Evolutionary conservation across 2,888 invertebrate species (phyloP), one percentile per base, ranked within the genome.

Genomic region (Pyrocoelia pectoralis): DNA sequence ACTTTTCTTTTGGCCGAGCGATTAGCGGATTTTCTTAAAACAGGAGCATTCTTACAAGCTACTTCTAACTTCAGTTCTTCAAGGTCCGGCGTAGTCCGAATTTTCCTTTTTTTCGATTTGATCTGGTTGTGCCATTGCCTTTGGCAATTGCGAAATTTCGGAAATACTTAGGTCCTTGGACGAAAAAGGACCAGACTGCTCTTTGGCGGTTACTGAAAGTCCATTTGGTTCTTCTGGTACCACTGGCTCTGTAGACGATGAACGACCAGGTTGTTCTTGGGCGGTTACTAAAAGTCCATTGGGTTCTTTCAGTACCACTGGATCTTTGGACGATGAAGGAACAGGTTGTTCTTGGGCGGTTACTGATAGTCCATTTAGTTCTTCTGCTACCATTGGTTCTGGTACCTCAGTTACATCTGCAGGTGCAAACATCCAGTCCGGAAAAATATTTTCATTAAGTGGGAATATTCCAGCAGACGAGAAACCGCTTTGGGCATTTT

Each of bases 371-470:
- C n/a, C n/a, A 38, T 38, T 2, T 38, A 38, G 10, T 2, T 38
- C 38, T 38, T 38, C 38, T 38, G 38, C 8, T 12, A 38, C 3
- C 38, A 38, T 3, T 38, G 38, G n/a, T n/a, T 38, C 38, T 38
- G 12, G 38, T 38, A 38, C 10, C 10, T 49, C 49, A 12, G 19
- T 49, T 19, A 49, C 24, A 19, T 53, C 17, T 38, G 17, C 33
- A 38, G 40, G 38, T 17, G 40, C 38, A 53, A 38, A 53, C 53
- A 53, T 53, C 53, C 53, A 73, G 62, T n/a, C n/a, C n/a, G n/a
- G n/a, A n/a, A n/a, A n/a, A n/a, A n/a, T n/a, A n/a, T n/a, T n/a
- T n/a, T n/a, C n/a, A n/a, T n/a, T n/a, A n/a, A n/a, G n/a, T n/a
- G n/a, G n/a, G n/a, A n/a, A n/a, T n/a, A 24, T 24, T 24, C 24